phyloP scores from a whole-genome alignment of 2,113 vertebrate genomes.

The Bagarius yarrelli region DNA sequence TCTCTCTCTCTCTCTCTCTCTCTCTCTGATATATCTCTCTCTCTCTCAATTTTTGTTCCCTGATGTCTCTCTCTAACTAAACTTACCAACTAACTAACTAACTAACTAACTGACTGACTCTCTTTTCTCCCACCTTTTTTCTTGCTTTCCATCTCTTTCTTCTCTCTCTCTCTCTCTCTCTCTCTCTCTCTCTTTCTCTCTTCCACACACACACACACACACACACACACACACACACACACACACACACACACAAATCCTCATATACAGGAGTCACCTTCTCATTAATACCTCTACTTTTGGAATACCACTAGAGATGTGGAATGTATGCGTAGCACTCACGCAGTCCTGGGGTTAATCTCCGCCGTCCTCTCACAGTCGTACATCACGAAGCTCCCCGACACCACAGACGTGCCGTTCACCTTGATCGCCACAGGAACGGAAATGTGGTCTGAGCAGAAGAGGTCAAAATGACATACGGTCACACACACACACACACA shows the following conservation, averaged over 20 bases:
- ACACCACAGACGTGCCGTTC: constrained; percentile 80
- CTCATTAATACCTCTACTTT: not conserved
- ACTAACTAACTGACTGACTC: no score
- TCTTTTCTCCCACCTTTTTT: no score
- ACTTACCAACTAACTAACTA: no score
- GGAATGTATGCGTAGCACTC: constrained; percentile 65
- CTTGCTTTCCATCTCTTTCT: no score
- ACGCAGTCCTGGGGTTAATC: constrained; percentile 82
- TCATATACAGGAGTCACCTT: not conserved
- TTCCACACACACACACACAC: no score
- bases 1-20: no score
- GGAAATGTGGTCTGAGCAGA: constrained; percentile 83
- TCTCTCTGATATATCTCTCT: no score
- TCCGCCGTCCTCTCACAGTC: constrained; percentile 84
- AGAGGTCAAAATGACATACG: constrained; percentile 37
- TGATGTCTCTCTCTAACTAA: no score
- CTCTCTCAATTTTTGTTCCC: no score
- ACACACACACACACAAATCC: constrained; percentile 30
- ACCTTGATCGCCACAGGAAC: constrained; percentile 83
- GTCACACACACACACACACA: not conserved
- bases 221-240: constrained; percentile 8
- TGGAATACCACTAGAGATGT: not conserved
- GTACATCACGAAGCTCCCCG: constrained; percentile 87
- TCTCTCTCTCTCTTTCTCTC: no score
- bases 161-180: no score